A percentile compares a stretch with the other conserved stretches of the same genome.
Evolutionary conservation across 2,888 invertebrate species (phyloP).

Genomic region (Eledona agricola): DNA sequence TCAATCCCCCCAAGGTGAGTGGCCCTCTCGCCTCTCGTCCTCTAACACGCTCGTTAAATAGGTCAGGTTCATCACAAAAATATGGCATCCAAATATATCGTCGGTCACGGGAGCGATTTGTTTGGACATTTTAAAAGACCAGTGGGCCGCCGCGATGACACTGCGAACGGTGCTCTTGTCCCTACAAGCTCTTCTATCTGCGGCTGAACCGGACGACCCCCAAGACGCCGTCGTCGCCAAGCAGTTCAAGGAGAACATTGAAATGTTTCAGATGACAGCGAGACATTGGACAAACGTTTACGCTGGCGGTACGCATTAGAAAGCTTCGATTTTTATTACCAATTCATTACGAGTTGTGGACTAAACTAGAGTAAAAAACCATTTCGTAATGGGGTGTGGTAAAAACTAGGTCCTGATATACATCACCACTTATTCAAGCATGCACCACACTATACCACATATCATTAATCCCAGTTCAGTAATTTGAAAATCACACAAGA

Average conservation of each 20-base stretch:
- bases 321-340: no score
- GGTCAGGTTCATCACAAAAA: conserved; percentile 96
- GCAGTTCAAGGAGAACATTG: conserved; percentile 90
- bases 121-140: conserved; percentile 97
- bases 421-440: no score
- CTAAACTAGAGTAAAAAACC: no score
- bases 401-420: no score
- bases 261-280: conserved; percentile 90
- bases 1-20: conserved; percentile 96
- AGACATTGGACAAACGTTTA: conserved; percentile 96
- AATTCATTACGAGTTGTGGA: no score
- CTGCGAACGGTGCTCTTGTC: conserved; percentile 94
- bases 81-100: conserved; percentile 99
- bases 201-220: conserved; percentile 93
- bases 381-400: no score
- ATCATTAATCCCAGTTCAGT: no score
- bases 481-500: no score
- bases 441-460: no score
- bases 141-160: conserved; percentile 99
- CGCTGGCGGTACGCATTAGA: conserved; percentile 90
- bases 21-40: neutral
- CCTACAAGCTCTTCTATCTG: conserved; percentile 91
- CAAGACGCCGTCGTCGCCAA: conserved; percentile 97
- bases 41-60: conserved; percentile 57
- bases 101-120: conserved; percentile 98